These are phyloP conservation scores for Operophtera brumata DNA, from an alignment of 2,888 invertebrate genomes.

Conservation along the genomic window DNA sequence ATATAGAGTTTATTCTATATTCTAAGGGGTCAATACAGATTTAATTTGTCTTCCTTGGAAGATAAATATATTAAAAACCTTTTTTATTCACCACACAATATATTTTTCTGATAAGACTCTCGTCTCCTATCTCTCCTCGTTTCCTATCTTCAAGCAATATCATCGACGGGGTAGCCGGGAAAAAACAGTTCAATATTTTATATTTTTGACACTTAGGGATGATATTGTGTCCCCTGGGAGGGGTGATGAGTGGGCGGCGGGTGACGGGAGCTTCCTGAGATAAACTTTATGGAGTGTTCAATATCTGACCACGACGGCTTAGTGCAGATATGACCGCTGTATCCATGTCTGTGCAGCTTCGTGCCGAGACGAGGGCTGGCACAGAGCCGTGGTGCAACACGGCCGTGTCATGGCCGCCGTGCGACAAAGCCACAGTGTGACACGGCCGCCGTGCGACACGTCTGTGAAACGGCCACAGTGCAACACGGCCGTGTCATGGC, in stretches of 20 bases:
- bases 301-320: constrained; percentile 4
- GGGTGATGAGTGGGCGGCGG: constrained; percentile 19
- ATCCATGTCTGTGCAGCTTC: too few species aligned
- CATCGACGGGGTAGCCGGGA: not conserved
- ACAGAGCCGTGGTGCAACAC: too few species aligned
- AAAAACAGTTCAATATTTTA: constrained; percentile 7
- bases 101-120: constrained; percentile 11
- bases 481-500: too few species aligned
- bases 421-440: too few species aligned
- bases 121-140: constrained; percentile 8
- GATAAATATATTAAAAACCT: not conserved
- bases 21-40: too few species aligned
- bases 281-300: constrained; percentile 10
- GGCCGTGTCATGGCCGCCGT: too few species aligned
- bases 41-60: too few species aligned
- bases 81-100: not conserved
- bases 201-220: constrained; percentile 11
- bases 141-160: not conserved
- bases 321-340: not conserved
- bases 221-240: constrained; percentile 2
- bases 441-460: too few species aligned
- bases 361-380: too few species aligned
- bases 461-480: too few species aligned
- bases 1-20: too few species aligned
- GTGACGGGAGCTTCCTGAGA: constrained; percentile 7